Evolutionary conservation across 2,797 vertebrate genomes (phyloP).

Genomic region (Syngnathus acus): DNA sequence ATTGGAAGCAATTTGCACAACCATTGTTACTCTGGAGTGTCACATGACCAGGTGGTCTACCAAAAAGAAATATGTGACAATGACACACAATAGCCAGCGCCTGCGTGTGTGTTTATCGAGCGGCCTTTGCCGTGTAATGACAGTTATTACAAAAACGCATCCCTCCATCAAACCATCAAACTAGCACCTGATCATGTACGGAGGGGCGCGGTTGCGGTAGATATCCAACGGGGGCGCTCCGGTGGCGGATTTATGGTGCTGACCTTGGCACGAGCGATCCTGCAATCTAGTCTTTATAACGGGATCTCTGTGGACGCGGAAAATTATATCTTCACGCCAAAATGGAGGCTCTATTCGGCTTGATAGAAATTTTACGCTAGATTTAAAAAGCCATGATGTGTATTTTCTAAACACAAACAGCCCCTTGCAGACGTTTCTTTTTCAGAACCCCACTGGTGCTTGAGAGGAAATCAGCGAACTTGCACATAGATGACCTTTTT

Average conservation of each 20-base stretch:
- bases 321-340: not conserved
- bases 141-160: not conserved
- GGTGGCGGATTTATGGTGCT: not conserved
- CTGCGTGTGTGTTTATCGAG: not conserved
- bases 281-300: not conserved
- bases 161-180: not conserved
- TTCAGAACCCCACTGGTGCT: no score
- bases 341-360: not conserved
- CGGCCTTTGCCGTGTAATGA: not conserved
- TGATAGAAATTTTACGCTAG: not conserved
- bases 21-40: not conserved
- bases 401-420: not conserved
- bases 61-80: not conserved
- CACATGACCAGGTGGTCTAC: not conserved
- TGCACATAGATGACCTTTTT: no score
- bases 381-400: not conserved
- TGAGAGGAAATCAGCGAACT: no score
- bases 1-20: not conserved
- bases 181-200: no score
- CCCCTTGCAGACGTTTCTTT: not conserved
- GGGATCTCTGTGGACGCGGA: not conserved
- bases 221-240: not conserved
- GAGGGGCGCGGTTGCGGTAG: not conserved
- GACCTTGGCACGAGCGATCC: not conserved
- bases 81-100: not conserved